Evolutionary conservation across 1,140 invertebrate species (phyloP).

Genomic region (Drosophila orena): DNA sequence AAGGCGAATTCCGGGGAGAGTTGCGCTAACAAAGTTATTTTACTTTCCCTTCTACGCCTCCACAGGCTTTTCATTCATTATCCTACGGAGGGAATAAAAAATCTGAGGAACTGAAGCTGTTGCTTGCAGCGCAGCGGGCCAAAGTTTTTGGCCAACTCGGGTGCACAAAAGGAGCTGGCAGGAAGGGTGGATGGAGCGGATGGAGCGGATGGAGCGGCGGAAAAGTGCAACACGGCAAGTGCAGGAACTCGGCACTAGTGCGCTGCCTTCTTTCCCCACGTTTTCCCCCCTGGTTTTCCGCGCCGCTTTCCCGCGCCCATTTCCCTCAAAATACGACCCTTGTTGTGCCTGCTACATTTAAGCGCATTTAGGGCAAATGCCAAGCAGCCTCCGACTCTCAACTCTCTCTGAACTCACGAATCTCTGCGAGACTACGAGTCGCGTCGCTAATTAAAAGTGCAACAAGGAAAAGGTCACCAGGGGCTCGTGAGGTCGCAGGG

Average conservation of each 20-base stretch:
- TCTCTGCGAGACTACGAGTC: conserved; percentile 30
- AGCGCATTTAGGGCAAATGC: conserved; percentile 78
- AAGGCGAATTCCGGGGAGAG: conserved; percentile 20
- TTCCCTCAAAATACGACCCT: conserved; percentile 23
- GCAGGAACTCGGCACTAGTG: conserved; percentile 41
- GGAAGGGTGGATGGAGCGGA: conserved; percentile 9
- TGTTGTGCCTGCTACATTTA: conserved; percentile 58
- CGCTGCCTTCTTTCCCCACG: background rate
- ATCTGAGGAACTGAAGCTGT: conserved; percentile 27
- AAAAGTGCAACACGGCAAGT: conserved; percentile 51
- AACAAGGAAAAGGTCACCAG: conserved; percentile 49
- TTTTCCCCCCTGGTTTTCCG: conserved; percentile 5
- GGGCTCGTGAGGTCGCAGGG: background rate
- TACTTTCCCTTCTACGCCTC: conserved; percentile 12
- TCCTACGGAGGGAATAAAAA: background rate
- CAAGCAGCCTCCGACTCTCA: conserved; percentile 36
- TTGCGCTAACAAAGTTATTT: conserved; percentile 35
- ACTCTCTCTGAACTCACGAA: conserved; percentile 27
- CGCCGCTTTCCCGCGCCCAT: conserved; percentile 4
- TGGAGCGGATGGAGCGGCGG: conserved; percentile 9
- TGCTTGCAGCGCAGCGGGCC: conserved; percentile 1
- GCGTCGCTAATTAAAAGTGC: conserved; percentile 81
- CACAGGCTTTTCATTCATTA: conserved; percentile 49
- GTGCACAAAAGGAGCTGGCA: conserved; percentile 21
- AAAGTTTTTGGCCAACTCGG: conserved; percentile 27